Evolutionary conservation across 2,113 vertebrate genomes (phyloP).

Genomic region (Turdus rufiventris): DNA sequence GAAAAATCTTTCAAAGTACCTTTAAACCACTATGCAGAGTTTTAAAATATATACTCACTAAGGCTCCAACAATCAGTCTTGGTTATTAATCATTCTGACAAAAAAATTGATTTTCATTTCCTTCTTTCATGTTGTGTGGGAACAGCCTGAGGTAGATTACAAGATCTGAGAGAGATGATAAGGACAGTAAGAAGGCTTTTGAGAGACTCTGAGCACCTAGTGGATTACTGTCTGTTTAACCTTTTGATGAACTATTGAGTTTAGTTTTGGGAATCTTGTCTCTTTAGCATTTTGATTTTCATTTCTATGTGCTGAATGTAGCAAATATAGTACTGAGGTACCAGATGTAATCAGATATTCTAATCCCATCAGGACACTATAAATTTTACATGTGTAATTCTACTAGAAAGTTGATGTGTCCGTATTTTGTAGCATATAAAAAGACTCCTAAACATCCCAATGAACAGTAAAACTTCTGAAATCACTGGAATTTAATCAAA

Average conservation of each 20-base stretch:
- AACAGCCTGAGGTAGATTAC: conserved; percentile 18
- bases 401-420: not conserved
- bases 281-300: not conserved
- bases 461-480: not conserved
- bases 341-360: not conserved
- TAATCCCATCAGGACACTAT: not conserved
- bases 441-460: not conserved
- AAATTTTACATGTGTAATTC: not conserved
- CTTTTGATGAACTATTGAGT: not conserved
- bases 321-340: not conserved
- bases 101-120: conserved; percentile 41
- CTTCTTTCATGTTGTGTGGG: not conserved
- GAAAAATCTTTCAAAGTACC: not conserved
- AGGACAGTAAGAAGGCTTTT: not conserved
- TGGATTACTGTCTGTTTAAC: conserved; percentile 3
- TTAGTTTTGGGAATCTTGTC: not conserved
- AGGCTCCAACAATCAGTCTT: not conserved
- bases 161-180: conserved; percentile 1
- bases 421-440: not conserved
- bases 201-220: not conserved
- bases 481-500: not conserved
- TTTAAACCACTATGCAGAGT: not conserved
- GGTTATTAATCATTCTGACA: conserved; percentile 28
- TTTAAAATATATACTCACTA: not conserved
- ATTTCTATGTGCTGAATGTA: not conserved